phyloP scores from a whole-genome alignment of 2,797 vertebrate species.

The Megalops cyprinoides region DNA sequence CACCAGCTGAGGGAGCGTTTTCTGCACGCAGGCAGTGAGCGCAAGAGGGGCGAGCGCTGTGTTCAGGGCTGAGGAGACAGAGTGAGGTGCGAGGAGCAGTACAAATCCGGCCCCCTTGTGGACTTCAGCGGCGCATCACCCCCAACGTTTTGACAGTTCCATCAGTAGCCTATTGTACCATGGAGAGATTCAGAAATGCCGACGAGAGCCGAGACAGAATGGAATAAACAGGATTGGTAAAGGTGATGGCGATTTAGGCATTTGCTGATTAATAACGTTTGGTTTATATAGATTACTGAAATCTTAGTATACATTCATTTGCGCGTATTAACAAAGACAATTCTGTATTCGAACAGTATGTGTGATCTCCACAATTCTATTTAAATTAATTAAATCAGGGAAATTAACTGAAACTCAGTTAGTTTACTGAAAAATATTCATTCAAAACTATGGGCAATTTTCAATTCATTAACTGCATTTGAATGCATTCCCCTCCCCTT shows the following conservation, averaged over 20 bases:
- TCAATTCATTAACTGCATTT: too few relatives aligned
- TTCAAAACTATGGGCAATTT: too few relatives aligned
- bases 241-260: background rate
- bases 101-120: slow-evolving; percentile 61
- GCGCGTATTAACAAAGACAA: background rate
- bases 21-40: slow-evolving; percentile 48
- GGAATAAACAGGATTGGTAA: background rate
- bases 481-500: too few relatives aligned
- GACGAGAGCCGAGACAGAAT: background rate
- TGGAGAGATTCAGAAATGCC: background rate
- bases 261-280: background rate
- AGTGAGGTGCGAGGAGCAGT: slow-evolving; percentile 10
- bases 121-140: slow-evolving; percentile 32
- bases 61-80: slow-evolving; percentile 22
- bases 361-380: too few relatives aligned
- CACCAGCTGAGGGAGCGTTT: background rate
- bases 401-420: too few relatives aligned
- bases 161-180: background rate
- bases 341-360: slow-evolving; percentile 42
- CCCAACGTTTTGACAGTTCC: background rate
- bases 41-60: slow-evolving; percentile 25
- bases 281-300: background rate
- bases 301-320: too few relatives aligned
- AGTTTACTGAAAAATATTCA: too few relatives aligned
- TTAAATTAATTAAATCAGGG: too few relatives aligned